Evolutionary conservation across 2,113 vertebrate species (phyloP), one percentile per base, ranked within the genome.

Genomic region (Glaucomys volans): DNA sequence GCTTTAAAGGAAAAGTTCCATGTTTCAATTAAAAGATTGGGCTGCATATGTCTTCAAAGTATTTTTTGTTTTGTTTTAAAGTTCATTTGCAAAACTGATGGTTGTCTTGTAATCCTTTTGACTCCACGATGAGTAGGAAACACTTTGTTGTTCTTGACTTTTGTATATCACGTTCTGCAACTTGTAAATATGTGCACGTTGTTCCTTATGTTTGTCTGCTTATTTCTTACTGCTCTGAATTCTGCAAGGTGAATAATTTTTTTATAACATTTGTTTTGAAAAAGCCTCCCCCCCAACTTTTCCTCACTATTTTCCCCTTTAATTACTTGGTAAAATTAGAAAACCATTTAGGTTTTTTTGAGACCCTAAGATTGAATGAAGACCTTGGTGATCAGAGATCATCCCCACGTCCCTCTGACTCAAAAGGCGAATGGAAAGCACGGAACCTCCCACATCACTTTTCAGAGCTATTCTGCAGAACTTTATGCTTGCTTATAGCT

Each of bases 151-250:
- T 95, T 98, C 97, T 69, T 88, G 84, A 97, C 76, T 97, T 75
- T 79, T 98, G 84, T 96, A 50, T 89, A 93, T 80, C 30, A n/a
- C 54, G 87, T 94, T 94, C 93, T 92, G 83, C 69, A 57, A 81
- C 94, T 97, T 98, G 96, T 97, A 98, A 98, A 97, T 98, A 97
- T 84, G 97, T 98, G 98, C 97, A 96, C 98, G 83, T 97, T 96
- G 75, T 87, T 90, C 62, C 52, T 83, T 47, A 47, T 0, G 1
- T 94, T 54, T 91, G 86, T 97, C 69, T 95, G 82, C 90, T 86
- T 84, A 79, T 98, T 97, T 97, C 96, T 81, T 95, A 75, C 95
- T 97, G 96, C 96, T 98, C 96, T 97, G 93, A 97, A 88, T 94
- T 97, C 75, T 0, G 0, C 93, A 97, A 97, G 95, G 91, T 28